Percentiles rank a stretch among this genome's conserved stretches.
Evolutionary conservation across 92 coral and sea anemone genomes (phyloP).

Genomic region (Paramuricea clavata): DNA sequence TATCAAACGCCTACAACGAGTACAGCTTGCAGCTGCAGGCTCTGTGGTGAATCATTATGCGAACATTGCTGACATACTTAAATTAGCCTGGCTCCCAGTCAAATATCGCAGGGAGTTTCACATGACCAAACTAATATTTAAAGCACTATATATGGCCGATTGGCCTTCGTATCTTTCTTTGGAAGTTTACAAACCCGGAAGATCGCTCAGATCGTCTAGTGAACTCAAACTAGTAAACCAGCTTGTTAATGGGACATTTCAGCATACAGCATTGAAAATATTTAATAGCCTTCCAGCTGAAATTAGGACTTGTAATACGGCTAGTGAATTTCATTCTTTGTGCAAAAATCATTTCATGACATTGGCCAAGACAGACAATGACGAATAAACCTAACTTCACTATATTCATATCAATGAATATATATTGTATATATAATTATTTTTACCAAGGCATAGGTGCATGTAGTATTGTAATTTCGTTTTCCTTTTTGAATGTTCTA

Average conservation of each 20-base stretch:
- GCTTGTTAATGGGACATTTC: background rate
- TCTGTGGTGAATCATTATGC: conserved; percentile 39
- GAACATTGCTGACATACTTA: conserved; percentile 18
- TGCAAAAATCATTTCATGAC: background rate
- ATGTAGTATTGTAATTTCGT: background rate
- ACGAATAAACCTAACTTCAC: background rate
- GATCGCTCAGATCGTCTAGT: background rate
- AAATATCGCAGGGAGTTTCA: conserved; percentile 27
- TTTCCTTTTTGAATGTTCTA: too few species aligned
- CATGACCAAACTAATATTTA: conserved; percentile 28
- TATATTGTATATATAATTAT: background rate
- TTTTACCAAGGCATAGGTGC: background rate
- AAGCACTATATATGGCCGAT: background rate
- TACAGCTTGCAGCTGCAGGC: conserved; percentile 30
- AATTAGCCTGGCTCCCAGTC: conserved; percentile 29
- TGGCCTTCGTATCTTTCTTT: conserved; percentile 49
- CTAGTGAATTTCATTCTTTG: background rate
- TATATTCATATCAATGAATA: background rate
- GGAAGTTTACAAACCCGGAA: background rate
- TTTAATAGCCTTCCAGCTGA: background rate
- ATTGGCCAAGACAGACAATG: background rate
- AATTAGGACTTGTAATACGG: background rate
- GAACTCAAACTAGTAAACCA: background rate
- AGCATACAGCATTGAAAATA: background rate
- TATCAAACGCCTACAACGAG: conserved; percentile 25